Conservation (phyloP, 1,140 invertebrate species). For the Glossosoma conforme region DNA sequence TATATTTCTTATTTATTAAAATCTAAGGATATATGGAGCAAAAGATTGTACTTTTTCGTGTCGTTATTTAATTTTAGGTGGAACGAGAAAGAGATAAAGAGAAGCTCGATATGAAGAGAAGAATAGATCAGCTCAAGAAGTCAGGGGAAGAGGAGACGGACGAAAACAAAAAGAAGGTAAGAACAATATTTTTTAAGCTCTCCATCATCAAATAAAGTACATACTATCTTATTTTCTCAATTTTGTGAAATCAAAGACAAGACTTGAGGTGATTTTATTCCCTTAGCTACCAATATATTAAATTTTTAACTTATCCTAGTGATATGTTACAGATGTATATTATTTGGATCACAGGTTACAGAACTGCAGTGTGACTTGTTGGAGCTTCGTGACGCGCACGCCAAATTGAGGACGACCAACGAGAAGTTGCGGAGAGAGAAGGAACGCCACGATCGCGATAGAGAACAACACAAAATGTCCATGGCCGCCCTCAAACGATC, state of each 20-base stretch:
- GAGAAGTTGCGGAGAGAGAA: conserved; percentile 84
- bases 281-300: background rate
- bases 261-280: background rate
- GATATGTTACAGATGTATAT: too few relatives aligned
- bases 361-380: conserved; percentile 83
- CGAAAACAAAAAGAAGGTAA: conserved; percentile 79
- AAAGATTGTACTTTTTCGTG: background rate
- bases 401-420: conserved; percentile 86
- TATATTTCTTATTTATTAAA: background rate
- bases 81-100: conserved; percentile 87
- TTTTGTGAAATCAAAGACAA: too few relatives aligned
- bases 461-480: conserved; percentile 54
- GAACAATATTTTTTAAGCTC: conserved; percentile 30
- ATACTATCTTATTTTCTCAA: too few relatives aligned
- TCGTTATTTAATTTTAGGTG: conserved; percentile 48
- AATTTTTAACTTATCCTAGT: conserved; percentile 4
- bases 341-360: conserved; percentile 46
- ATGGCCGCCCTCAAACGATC: conserved; percentile 45
- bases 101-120: conserved; percentile 76
- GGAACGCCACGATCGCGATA: conserved; percentile 75
- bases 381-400: conserved; percentile 84
- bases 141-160: conserved; percentile 83
- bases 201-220: too few relatives aligned
- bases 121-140: conserved; percentile 78
- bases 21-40: background rate